Evolutionary conservation across 2,113 vertebrate genomes (phyloP), one percentile per base, ranked within the genome.

Genomic region (Pitta sordida): DNA sequence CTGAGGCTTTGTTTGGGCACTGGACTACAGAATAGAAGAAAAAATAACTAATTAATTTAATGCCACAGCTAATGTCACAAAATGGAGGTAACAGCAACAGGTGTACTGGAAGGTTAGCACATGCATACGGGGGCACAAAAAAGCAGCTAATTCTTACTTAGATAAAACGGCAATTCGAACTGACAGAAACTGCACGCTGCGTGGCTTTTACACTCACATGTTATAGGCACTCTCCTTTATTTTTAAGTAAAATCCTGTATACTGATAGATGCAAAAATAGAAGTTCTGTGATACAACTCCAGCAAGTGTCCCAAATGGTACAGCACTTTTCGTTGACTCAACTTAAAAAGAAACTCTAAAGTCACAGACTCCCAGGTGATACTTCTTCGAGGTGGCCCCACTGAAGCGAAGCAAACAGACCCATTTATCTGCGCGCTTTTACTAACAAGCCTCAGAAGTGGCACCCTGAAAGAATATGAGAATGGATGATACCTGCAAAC

Each of bases 11-110:
- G 22, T 73, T 71, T 83, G 79, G 46, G 48, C 56, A 88, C 21
- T 77, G 43, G 26, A 75, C 60, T 86, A 63, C 39, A 74, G 55
- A 53, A 76, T 3, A 55, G 67, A 67, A 87, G 9, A 21, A 64
- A 90, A 86, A 87, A 39, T 13, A 87, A 48, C 16, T 34, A 69
- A 73, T 62, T 65, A 13, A 49, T n/a, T 73, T 65, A 91, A 88
- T 65, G 18, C 16, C 36, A 80, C 15, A 27, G 21, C 16, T 76
- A 65, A 60, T 36, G 70, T 70, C 64, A 63, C 0, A 4, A 86
- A 15, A 37, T 11, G 27, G 44, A 87, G 32, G 46, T 37, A 94
- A 77, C 90, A 90, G 83, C 59, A 90, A 91, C 76, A 88, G 15
- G 75, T 81, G 24, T 90, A 53, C 18, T 43, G 11, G 23, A 55